phyloP scores from a whole-genome alignment of 2,888 invertebrate genomes.

The Eudemis profundana region DNA sequence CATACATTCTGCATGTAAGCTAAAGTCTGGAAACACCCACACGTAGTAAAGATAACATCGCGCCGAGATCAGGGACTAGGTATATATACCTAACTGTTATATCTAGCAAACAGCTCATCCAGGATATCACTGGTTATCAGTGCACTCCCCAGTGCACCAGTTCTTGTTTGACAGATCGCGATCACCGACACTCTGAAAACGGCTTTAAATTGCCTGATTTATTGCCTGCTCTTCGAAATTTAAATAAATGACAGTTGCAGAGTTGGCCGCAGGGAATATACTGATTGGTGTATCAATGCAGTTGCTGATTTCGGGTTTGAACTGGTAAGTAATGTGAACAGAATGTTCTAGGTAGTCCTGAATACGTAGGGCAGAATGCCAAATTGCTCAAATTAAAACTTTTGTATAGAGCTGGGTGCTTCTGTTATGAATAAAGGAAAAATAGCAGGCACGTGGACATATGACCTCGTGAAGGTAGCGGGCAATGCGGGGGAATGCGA shows the following conservation, averaged over 20 bases:
- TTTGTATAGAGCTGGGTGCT: too few relatives aligned
- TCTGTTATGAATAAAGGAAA: too few relatives aligned
- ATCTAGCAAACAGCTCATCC: constrained; percentile 27
- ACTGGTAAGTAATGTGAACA: too few relatives aligned
- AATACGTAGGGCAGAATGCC: too few relatives aligned
- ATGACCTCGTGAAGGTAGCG: too few relatives aligned
- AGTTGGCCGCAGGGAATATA: constrained; percentile 9
- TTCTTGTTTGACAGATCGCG: constrained; percentile 10
- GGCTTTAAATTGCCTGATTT: constrained; percentile 39
- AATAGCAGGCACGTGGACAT: too few relatives aligned
- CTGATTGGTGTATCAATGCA: neutral
- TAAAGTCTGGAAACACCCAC: constrained; percentile 45
- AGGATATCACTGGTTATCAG: constrained; percentile 38
- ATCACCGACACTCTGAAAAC: constrained; percentile 23
- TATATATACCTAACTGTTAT: neutral
- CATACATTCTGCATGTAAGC: too few relatives aligned
- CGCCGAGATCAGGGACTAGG: constrained; percentile 39
- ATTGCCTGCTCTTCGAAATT: constrained; percentile 26
- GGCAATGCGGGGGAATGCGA: too few relatives aligned
- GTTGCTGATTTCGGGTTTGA: too few relatives aligned
- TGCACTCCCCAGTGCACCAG: constrained; percentile 14
- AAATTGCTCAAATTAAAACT: too few relatives aligned
- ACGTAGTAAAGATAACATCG: constrained; percentile 51
- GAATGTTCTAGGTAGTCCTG: too few relatives aligned
- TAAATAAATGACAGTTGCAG: constrained; percentile 18